Base-by-base conservation (phyloP, 2,888 invertebrate genomes). In the Pyrgus malvae region DNA sequence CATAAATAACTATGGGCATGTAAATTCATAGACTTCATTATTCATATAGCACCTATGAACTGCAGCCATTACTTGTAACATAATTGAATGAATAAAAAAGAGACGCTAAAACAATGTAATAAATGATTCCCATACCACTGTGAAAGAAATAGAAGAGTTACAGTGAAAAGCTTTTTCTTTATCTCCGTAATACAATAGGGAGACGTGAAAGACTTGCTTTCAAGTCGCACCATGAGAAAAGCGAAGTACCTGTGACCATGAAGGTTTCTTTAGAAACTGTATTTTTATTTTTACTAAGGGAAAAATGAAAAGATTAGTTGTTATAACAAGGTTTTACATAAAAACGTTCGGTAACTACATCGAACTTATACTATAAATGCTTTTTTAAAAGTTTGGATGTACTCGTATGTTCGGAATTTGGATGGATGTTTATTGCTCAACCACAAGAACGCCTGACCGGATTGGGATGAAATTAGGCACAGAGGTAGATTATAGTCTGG, bases 181-280 rank as follows among this genome's bases (percentile, higher is more conserved):
- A 65, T 66, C 58, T 58, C 41, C 48, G 25, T 45, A 61, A 67
- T 56, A 81, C 79, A 81, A 80, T 78, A 64, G 71, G 46, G 61
- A 66, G 65, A 69, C 68, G 72, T 73, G 74, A 69, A 70, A 74
- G 66, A 66, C 65, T 68, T 69, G 65, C 70, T 61, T 69, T 74
- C 38, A 53, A 37, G 41, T 42, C 17, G 21, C 49, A 33, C 51
- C 37, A 51, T 37, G 51, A 51, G 51, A 51, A 44, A 48, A 44
- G 35, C 42, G 25, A 44, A 44, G 51, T 51, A 27, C 14, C 40
- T 44, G 51, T 51, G 51, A 51, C 51, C 51, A 51, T 51, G 44
- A 37, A 42, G 51, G 37, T 50, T 27, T 48, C 48, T 37, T 27
- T 38, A 48, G 38, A 37, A 48, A 27, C 17, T 37, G 14, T 46